Base-by-base conservation (phyloP, 2,888 invertebrate genomes). In the Latrodectus elegans region DNA sequence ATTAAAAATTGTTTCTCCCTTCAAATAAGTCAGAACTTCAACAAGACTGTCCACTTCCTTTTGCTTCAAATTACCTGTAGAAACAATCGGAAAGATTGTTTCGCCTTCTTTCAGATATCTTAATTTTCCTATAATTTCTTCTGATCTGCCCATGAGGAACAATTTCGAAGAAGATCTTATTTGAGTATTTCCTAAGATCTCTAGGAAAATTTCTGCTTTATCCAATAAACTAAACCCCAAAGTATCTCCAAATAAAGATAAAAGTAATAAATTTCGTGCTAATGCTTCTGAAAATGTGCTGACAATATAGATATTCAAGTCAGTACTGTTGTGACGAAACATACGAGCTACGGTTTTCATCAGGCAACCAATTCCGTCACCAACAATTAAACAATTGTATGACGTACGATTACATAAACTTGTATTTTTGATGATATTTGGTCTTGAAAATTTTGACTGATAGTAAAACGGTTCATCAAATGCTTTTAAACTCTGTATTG, bases 141-240 rank as follows among this genome's bases (percentile, higher is more conserved):
- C 38, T 2, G 86, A 76, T n/a, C n/a, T 22, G 4, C 65, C 55
- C 72, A 76, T 67, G n/a, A 80, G 49, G 10, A 64, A 81, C 8
- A 15, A 2, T 11, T 70, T 52, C 2, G 76, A 81, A 6, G 80
- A 55, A 67, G 65, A 26, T 49, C 86, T 67, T 0, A 86, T 17
- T 51, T 75, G 17, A 3, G 72, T 71, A 49, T 86, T 86, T n/a
- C 86, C 86, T 10, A 86, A 51, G 22, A 86, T 86, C 55, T 86
- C 86, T 8, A 86, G 65, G 55, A 86, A 86, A 11, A 77, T 77
- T 67, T 86, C 86, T 3, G 86, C 51, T 55, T 60, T 81, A 26
- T 86, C 86, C 14, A 75, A 26, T 11, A 86, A 53, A 49, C 86
- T 76, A 17, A 51, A 70, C 11, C 55, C n/a, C 0, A 53, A 51